Evolutionary conservation across 2,888 invertebrate species (phyloP).

Genomic region (Uloborus plumipes): DNA sequence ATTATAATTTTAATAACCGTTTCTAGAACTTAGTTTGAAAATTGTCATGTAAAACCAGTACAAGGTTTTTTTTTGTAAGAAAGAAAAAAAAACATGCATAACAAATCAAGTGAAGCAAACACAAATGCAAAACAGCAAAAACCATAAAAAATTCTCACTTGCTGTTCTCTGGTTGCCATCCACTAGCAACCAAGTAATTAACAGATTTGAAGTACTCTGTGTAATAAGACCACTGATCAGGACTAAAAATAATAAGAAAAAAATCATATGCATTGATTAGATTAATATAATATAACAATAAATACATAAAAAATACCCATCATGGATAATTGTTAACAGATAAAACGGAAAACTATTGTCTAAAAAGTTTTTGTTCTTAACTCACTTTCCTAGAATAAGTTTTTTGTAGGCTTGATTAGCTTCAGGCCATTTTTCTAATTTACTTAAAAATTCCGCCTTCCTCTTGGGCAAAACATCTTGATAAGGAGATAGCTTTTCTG

Average conservation of each 20-base stretch:
- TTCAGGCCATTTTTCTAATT: slow-evolving; percentile 81
- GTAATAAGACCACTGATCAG: slow-evolving; percentile 81
- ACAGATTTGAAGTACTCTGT: slow-evolving; percentile 81
- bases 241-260: slow-evolving; percentile 71
- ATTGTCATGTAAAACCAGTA: no score
- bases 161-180: slow-evolving; percentile 65
- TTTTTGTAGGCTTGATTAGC: slow-evolving; percentile 82
- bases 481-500: slow-evolving; percentile 76
- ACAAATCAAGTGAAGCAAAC: no score
- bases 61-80: no score
- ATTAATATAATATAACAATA: no score
- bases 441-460: slow-evolving; percentile 81
- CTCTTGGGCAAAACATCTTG: slow-evolving; percentile 77
- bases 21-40: no score
- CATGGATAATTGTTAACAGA: neutral
- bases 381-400: slow-evolving; percentile 81
- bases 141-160: slow-evolving; percentile 8
- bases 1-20: no score
- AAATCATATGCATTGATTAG: no score
- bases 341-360: neutral
- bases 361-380: slow-evolving; percentile 60
- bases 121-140: no score
- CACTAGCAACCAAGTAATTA: slow-evolving; percentile 75
- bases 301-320: neutral
- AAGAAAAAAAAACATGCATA: no score